Evolutionary conservation across 2,113 vertebrate species (phyloP).

Genomic region (Herpetotheres cachinnans): DNA sequence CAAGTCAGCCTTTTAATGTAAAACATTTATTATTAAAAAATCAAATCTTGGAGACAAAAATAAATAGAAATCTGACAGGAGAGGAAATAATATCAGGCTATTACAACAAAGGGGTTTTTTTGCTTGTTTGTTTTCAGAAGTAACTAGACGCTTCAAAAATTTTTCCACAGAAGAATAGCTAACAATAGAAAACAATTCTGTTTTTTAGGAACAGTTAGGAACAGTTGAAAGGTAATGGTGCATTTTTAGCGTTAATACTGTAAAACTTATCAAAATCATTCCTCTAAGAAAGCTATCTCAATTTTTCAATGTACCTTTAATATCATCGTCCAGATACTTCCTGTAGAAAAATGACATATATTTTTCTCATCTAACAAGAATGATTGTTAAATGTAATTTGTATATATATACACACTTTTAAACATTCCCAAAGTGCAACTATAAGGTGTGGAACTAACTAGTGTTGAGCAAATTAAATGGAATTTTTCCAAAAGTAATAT

Average conservation of each 20-base stretch:
- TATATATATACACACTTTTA: background rate
- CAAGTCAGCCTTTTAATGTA: background rate
- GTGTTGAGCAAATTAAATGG: background rate
- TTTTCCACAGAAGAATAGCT: background rate
- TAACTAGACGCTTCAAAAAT: background rate
- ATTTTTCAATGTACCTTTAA: background rate
- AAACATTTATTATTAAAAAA: background rate
- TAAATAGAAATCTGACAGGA: background rate
- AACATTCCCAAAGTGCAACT: background rate
- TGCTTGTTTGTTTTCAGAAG: background rate
- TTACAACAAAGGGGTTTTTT: background rate
- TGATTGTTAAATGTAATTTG: background rate
- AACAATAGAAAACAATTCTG: too few species aligned
- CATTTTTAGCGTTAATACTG: background rate
- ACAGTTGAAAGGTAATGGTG: background rate
- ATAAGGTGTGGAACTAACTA: background rate
- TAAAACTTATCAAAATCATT: background rate
- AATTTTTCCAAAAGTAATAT: background rate
- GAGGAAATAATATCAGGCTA: background rate
- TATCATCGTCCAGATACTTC: background rate
- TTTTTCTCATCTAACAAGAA: background rate
- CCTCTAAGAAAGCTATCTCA: background rate
- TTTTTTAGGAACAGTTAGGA: too few species aligned
- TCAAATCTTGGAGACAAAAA: background rate
- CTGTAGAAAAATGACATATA: background rate